Conservation (phyloP, 2,797 vertebrate species). For the Darevskia mixta region DNA sequence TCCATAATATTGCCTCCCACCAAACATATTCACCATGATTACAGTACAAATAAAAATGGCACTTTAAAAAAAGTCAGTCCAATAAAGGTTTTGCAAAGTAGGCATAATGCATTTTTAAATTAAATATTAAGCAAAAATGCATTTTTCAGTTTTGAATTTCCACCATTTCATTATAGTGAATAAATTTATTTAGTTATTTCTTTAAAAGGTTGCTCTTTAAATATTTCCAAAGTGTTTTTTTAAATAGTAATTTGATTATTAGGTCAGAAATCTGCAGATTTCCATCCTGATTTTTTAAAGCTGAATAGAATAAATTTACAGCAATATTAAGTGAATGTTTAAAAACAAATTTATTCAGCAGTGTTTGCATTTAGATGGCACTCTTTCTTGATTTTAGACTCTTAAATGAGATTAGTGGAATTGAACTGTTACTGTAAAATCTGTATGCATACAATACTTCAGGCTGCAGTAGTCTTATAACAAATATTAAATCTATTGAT, state of each 20-base stretch:
- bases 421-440: conserved; percentile 1
- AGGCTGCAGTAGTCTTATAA: not conserved
- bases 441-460: not conserved
- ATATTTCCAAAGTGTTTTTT: no score
- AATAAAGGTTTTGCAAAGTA: conserved; percentile 50
- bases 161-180: conserved; percentile 67
- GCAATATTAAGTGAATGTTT: not conserved
- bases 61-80: conserved; percentile 15
- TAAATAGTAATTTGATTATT: conserved; percentile 51
- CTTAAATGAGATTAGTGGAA: not conserved
- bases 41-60: not conserved
- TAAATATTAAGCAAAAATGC: conserved; percentile 66
- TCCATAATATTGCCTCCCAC: not conserved
- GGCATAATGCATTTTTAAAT: conserved; percentile 63
- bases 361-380: not conserved
- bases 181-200: no score
- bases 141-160: conserved; percentile 49
- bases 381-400: not conserved
- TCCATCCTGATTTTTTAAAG: conserved; percentile 16
- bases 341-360: not conserved
- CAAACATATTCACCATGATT: not conserved
- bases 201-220: no score
- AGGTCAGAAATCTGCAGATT: conserved; percentile 24
- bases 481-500: not conserved
- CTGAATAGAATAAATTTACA: not conserved